Evolutionary conservation across 2,797 vertebrate species (phyloP).

Genomic region (Neopelma chrysocephalum): DNA sequence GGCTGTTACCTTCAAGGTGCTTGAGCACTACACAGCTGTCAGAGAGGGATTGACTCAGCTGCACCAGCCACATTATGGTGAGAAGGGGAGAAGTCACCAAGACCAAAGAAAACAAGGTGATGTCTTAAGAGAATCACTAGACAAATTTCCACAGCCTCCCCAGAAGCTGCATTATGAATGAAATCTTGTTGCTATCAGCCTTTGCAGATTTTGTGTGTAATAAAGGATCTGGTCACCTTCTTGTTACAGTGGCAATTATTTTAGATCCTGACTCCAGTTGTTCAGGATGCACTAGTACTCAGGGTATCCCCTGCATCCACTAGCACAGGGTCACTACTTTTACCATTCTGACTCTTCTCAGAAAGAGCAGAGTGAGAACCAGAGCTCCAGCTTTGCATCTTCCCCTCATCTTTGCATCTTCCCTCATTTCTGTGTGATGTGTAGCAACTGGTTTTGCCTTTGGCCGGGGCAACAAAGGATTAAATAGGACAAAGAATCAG

Average conservation of each 20-base stretch:
- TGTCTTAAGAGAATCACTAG: not conserved
- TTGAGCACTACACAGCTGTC: too few species aligned
- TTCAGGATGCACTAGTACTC: not conserved
- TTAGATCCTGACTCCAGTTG: not conserved
- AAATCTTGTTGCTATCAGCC: not conserved
- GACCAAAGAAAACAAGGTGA: not conserved
- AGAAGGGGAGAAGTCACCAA: not conserved
- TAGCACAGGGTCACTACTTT: not conserved
- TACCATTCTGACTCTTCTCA: not conserved
- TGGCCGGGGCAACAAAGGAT: not conserved
- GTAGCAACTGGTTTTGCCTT: not conserved
- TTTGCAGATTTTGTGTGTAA: not conserved
- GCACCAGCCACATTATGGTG: accelerated
- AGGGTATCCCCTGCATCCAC: not conserved
- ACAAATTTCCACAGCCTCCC: not conserved
- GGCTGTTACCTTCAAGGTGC: not conserved
- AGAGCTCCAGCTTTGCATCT: not conserved
- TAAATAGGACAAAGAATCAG: not conserved
- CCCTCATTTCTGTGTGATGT: not conserved
- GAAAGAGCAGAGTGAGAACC: not conserved
- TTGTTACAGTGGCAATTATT: not conserved
- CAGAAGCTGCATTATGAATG: not conserved
- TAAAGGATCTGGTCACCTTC: not conserved
- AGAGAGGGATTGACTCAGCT: not conserved
- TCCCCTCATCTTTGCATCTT: not conserved